phyloP scores from a whole-genome alignment of 2,113 vertebrate species.

The Poeciliopsis retropinna region DNA sequence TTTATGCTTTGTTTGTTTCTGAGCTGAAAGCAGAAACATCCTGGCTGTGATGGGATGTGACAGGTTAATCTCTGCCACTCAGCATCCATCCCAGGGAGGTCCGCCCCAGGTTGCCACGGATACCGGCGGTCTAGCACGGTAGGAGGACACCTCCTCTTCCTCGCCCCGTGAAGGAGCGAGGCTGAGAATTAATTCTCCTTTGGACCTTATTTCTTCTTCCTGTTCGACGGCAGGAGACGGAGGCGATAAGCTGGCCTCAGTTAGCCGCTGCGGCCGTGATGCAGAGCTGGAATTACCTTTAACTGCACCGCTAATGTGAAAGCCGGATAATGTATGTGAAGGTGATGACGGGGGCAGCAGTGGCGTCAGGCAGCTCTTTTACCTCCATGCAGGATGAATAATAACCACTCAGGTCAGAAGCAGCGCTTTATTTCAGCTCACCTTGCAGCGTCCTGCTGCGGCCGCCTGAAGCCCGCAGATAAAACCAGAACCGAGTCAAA shows the following conservation, averaged over 20 bases:
- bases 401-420: background rate
- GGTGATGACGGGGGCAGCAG: background rate
- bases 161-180: constrained; percentile 6
- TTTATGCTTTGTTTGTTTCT: background rate
- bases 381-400: background rate
- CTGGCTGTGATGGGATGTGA: constrained; percentile 35
- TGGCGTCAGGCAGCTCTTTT: background rate
- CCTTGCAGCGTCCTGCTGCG: constrained; percentile 16
- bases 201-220: constrained; percentile 1
- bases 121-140: constrained; percentile 51
- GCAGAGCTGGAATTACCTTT: background rate
- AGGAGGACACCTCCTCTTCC: constrained; percentile 29
- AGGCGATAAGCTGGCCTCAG: background rate
- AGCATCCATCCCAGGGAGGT: constrained; percentile 16
- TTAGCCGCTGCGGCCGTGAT: background rate
- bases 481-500: constrained; percentile 1
- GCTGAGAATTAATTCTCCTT: constrained; percentile 49
- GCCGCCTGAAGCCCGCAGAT: constrained; percentile 11
- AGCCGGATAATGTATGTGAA: background rate
- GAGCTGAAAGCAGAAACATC: background rate
- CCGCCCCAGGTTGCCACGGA: constrained; percentile 59
- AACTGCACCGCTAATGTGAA: background rate
- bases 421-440: constrained; percentile 22
- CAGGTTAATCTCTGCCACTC: constrained; percentile 46
- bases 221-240: constrained; percentile 24